Percentiles rank a stretch among this genome's conserved stretches.
Conservation (phyloP, 2,113 vertebrate species). For the Plestiodon gilberti region DNA sequence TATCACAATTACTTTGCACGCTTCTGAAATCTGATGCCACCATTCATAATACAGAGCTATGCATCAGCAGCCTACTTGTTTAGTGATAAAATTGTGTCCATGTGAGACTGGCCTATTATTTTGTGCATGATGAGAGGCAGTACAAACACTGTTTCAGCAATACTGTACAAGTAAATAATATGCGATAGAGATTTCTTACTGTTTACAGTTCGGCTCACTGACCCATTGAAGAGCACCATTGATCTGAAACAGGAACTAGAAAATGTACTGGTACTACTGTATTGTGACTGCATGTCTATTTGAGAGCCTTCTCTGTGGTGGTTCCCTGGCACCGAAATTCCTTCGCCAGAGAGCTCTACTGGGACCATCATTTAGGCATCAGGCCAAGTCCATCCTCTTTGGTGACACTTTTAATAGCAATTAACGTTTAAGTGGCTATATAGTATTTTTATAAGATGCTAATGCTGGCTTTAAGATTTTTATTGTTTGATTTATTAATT, state of each 20-base stretch:
- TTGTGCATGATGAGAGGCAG: background rate
- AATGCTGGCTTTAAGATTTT: background rate
- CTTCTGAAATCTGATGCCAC: constrained; percentile 49
- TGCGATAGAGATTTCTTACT: background rate
- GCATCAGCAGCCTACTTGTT: constrained; percentile 22
- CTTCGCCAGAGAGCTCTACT: background rate
- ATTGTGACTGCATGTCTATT: too few species aligned
- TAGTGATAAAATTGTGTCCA: too few species aligned
- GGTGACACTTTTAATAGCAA: background rate
- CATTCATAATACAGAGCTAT: constrained; percentile 38
- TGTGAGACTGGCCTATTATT: background rate
- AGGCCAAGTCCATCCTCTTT: background rate
- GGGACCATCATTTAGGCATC: background rate
- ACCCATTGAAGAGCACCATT: background rate
- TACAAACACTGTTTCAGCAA: too few species aligned
- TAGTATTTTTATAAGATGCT: background rate
- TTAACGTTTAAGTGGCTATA: background rate
- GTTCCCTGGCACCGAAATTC: background rate
- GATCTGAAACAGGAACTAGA: background rate
- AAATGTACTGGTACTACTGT: background rate
- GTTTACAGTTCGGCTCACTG: background rate
- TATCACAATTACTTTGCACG: constrained; percentile 33
- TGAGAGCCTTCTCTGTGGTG: background rate
- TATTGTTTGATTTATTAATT: background rate
- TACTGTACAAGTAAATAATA: too few species aligned